phyloP scores from a whole-genome alignment of 35 echinoderm and acorn worm genomes.

The Strongylocentrotus purpuratus region DNA sequence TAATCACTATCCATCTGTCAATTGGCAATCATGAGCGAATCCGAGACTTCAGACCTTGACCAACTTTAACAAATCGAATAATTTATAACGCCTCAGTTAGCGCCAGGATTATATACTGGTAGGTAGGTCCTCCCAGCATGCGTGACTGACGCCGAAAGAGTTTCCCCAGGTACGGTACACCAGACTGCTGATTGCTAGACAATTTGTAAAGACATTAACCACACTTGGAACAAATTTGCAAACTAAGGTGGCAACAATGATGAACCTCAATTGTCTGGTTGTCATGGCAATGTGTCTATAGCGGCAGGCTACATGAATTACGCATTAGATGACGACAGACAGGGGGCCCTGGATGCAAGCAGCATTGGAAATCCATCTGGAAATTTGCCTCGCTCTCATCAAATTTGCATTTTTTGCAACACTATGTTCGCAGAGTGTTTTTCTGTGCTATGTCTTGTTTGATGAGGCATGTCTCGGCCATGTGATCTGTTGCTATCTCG shows the following conservation, averaged over 20 bases:
- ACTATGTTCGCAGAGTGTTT: background rate
- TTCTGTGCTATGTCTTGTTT: background rate
- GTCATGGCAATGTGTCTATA: slow-evolving; percentile 19
- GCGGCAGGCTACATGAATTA: slow-evolving; percentile 5
- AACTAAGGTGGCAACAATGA: slow-evolving; percentile 23
- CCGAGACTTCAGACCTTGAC: background rate
- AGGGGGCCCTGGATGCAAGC: background rate
- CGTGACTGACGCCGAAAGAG: background rate
- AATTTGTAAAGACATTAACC: slow-evolving; percentile 12
- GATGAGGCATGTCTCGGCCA: background rate
- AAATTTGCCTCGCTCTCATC: background rate
- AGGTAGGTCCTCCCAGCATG: background rate
- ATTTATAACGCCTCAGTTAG: background rate
- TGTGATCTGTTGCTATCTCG: background rate
- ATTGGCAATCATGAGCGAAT: background rate
- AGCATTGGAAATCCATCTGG: background rate
- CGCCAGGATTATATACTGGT: background rate
- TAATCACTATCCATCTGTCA: background rate
- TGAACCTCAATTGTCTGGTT: slow-evolving; percentile 31
- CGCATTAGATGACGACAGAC: background rate
- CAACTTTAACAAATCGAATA: background rate
- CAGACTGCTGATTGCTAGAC: background rate
- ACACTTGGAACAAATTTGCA: slow-evolving; percentile 16
- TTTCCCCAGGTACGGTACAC: background rate
- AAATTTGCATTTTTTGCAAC: background rate